These are phyloP conservation scores for Eupithecia insigniata DNA, from an alignment of 2,888 invertebrate species.

Conservation along the genomic window DNA sequence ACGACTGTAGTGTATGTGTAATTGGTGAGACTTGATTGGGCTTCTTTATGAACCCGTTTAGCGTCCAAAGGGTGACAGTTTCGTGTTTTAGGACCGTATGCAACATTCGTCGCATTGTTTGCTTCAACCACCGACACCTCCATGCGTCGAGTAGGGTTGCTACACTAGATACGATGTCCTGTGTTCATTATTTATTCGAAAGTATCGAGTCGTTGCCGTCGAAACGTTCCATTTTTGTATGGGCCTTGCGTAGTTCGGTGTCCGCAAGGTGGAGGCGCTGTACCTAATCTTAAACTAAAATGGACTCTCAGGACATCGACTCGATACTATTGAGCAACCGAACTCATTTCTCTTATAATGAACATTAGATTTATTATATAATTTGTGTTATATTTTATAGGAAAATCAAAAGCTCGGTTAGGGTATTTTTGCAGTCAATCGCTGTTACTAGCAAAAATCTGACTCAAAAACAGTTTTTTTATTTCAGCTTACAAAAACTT, in stretches of 20 bases:
- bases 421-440: no score
- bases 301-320: no score
- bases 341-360: no score
- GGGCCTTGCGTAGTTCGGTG: neutral
- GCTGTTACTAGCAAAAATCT: no score
- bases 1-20: neutral
- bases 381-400: no score
- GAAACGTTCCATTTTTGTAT: neutral
- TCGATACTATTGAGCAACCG: no score
- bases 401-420: no score
- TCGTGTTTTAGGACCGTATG: neutral
- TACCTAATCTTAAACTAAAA: neutral
- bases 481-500: no score
- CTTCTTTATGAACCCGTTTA: neutral
- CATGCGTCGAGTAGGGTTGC: neutral
- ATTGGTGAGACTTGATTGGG: neutral
- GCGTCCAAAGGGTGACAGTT: slow-evolving; percentile 10
- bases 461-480: no score
- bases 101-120: slow-evolving; percentile 3
- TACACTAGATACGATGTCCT: neutral
- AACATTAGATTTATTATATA: no score
- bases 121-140: neutral
- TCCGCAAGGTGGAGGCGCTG: neutral
- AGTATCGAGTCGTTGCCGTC: neutral
- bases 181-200: neutral